These are phyloP conservation scores for Microdon myrmicae DNA, from an alignment of 2,888 invertebrate species.

Conservation along the genomic window DNA sequence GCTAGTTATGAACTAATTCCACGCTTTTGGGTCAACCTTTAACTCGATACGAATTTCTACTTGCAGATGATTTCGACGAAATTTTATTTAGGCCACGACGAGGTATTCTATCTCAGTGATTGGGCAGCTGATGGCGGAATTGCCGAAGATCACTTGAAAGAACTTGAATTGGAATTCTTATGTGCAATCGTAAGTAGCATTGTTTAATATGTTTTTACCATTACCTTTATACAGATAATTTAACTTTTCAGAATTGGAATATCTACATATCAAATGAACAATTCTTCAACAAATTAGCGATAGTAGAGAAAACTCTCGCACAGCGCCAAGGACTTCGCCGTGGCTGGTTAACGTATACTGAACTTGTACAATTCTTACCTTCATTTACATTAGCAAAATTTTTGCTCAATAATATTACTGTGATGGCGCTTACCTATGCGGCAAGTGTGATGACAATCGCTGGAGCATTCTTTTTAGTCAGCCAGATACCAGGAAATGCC, in stretches of 20 bases:
- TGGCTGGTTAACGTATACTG: conserved; percentile 86
- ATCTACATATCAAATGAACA: conserved; percentile 80
- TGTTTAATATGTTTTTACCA: background rate
- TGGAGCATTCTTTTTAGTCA: conserved; percentile 68
- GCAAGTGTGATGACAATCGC: conserved; percentile 66
- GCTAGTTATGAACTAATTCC: too few relatives aligned
- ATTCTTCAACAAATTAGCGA: conserved; percentile 78
- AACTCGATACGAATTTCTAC: too few relatives aligned
- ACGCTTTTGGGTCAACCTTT: too few relatives aligned
- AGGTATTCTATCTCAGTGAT: conserved; percentile 84
- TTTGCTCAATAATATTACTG: conserved; percentile 61
- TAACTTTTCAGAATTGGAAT: conserved; percentile 77
- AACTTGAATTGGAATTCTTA: conserved; percentile 88
- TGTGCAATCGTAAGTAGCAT: conserved; percentile 81
- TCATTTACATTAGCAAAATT: conserved; percentile 63
- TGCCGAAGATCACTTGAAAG: conserved; percentile 77
- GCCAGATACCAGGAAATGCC: conserved; percentile 69
- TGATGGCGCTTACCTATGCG: conserved; percentile 65
- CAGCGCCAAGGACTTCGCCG: conserved; percentile 76
- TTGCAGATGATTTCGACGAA: conserved; percentile 94
- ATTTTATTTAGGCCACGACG: conserved; percentile 93
- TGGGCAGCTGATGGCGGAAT: conserved; percentile 91
- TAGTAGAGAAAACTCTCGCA: conserved; percentile 79
- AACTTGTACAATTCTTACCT: conserved; percentile 71
- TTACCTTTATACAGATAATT: conserved; percentile 20